Conservation (phyloP, 2,797 vertebrate genomes). For the Etheostoma perlongum region DNA sequence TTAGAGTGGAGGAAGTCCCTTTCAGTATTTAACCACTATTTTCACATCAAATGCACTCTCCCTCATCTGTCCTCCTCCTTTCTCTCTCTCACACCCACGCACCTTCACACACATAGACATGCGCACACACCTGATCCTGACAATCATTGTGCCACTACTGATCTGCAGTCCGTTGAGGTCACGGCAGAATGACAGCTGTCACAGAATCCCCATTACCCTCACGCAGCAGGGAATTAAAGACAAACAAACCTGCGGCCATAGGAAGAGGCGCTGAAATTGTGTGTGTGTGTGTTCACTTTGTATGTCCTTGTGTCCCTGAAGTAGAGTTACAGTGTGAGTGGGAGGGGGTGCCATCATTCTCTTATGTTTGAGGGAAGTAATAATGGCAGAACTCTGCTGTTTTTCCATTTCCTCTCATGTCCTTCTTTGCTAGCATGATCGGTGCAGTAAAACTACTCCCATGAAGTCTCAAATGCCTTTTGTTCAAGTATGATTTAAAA, state of each 20-base stretch:
- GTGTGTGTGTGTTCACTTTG: constrained; percentile 46
- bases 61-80: constrained; percentile 19
- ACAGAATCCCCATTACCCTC: constrained; percentile 82
- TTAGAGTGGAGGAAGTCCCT: constrained; percentile 73
- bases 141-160: constrained; percentile 82
- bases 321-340: constrained; percentile 64
- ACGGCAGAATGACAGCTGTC: constrained; percentile 87
- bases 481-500: constrained; percentile 46
- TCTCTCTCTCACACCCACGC: constrained; percentile 38
- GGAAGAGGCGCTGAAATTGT: constrained; percentile 70
- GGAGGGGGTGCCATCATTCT: constrained; percentile 59
- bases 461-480: constrained; percentile 42
- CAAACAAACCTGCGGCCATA: constrained; percentile 83
- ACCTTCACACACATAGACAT: constrained; percentile 39
- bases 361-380: constrained; percentile 71
- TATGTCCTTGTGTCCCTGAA: constrained; percentile 57
- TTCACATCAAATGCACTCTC: constrained; percentile 71
- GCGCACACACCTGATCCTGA: constrained; percentile 75
- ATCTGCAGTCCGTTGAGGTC: constrained; percentile 82
- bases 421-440: constrained; percentile 45
- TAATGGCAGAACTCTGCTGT: constrained; percentile 61
- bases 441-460: constrained; percentile 49
- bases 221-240: constrained; percentile 85
- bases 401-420: constrained; percentile 71
- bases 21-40: constrained; percentile 79